phyloP scores from a whole-genome alignment of 1,140 invertebrate genomes.

The Episyrphus balteatus region DNA sequence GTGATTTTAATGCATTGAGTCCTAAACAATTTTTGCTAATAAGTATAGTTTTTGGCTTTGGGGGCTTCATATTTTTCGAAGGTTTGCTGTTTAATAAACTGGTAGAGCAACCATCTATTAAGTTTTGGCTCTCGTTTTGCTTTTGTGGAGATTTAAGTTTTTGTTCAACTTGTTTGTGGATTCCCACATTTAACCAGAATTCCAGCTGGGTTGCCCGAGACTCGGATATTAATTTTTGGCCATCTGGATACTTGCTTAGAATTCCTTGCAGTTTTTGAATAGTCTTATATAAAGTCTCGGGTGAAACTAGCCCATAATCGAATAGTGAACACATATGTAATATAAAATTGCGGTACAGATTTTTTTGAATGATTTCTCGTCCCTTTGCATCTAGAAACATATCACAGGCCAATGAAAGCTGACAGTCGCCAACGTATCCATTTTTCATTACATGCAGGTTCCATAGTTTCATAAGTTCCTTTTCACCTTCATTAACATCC shows the following conservation, averaged over 20 bases:
- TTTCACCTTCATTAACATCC: slow-evolving; percentile 97
- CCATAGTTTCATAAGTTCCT: slow-evolving; percentile 98
- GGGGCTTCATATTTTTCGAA: too few species aligned
- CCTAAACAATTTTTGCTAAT: too few species aligned
- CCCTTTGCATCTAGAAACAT: slow-evolving; percentile 85
- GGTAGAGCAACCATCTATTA: too few species aligned
- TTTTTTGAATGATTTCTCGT: slow-evolving; percentile 71
- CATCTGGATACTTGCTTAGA: slow-evolving; percentile 26
- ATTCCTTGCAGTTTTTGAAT: slow-evolving; percentile 48
- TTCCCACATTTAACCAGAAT: slow-evolving; percentile 39
- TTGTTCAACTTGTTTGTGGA: slow-evolving; percentile 30
- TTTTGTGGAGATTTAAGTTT: slow-evolving; percentile 31
- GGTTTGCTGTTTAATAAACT: too few species aligned
- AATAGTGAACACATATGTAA: slow-evolving; percentile 87
- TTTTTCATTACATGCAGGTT: slow-evolving; percentile 85
- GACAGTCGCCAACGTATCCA: slow-evolving; percentile 75
- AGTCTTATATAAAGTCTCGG: slow-evolving; percentile 72
- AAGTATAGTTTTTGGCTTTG: too few species aligned
- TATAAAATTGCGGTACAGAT: slow-evolving; percentile 86
- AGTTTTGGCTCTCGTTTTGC: neutral
- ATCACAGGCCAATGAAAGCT: slow-evolving; percentile 79
- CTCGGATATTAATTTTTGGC: slow-evolving; percentile 27
- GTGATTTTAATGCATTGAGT: too few species aligned
- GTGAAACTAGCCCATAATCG: slow-evolving; percentile 86
- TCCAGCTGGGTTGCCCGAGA: slow-evolving; percentile 39